A percentile compares a stretch with the other conserved stretches of the same genome.
Evolutionary conservation across 2,113 vertebrate genomes (phyloP).

Genomic region (Hemibagrus wyckioides): DNA sequence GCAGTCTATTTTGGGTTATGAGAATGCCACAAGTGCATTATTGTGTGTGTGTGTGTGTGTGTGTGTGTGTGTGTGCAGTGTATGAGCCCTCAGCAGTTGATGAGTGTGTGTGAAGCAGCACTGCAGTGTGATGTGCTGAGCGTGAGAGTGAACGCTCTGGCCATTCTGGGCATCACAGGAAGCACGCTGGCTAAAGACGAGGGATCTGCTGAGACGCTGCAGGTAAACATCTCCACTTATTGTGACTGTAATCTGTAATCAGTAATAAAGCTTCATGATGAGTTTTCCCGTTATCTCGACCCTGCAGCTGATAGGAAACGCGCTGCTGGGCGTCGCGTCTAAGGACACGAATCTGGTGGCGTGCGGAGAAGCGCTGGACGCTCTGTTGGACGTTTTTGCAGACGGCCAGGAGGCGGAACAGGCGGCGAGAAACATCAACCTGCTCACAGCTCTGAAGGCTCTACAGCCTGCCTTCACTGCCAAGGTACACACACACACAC

Average conservation of each 20-base stretch:
- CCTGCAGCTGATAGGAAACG: constrained; percentile 84
- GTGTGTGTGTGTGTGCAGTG: constrained; percentile 70
- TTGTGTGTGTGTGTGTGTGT: background rate
- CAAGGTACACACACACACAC: constrained; percentile 75
- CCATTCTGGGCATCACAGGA: constrained; percentile 93
- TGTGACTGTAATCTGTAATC: background rate
- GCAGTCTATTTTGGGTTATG: background rate
- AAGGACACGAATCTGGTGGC: constrained; percentile 87
- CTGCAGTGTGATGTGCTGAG: constrained; percentile 78
- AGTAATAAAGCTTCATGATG: background rate
- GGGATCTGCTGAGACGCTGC: constrained; percentile 81
- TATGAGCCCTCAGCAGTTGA: constrained; percentile 86
- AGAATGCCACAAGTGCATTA: background rate
- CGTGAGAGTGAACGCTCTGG: constrained; percentile 86
- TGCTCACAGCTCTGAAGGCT: constrained; percentile 82
- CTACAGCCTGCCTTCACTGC: constrained; percentile 90
- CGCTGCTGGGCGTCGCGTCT: constrained; percentile 84
- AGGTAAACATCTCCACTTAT: constrained; percentile 73
- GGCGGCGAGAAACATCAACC: constrained; percentile 80
- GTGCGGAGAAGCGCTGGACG: constrained; percentile 90
- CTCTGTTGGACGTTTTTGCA: constrained; percentile 93
- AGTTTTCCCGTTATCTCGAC: background rate
- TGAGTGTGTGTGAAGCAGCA: constrained; percentile 84
- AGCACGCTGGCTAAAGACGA: constrained; percentile 86
- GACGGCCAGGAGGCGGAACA: constrained; percentile 89